phyloP scores from a whole-genome alignment of 2,113 vertebrate species.

The Aegotheles bennettii region DNA sequence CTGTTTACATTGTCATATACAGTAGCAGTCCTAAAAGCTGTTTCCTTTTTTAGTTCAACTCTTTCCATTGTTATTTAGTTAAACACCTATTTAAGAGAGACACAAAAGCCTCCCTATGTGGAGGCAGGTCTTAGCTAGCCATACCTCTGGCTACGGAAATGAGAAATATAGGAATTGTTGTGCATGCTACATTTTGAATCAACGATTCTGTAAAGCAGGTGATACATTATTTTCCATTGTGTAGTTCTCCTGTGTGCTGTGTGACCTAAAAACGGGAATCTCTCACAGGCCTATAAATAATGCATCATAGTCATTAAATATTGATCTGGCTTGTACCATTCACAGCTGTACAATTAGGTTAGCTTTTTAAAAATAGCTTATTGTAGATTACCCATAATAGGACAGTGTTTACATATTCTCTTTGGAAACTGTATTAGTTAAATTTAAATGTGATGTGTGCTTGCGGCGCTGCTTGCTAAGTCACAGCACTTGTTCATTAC shows the following conservation, averaged over 20 bases:
- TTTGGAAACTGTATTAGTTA: slow-evolving; percentile 24
- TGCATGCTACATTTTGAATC: not conserved
- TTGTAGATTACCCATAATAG: slow-evolving; percentile 23
- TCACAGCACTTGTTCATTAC: not conserved
- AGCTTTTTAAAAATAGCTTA: slow-evolving; percentile 42
- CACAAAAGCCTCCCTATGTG: not conserved
- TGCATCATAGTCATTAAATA: slow-evolving; percentile 75
- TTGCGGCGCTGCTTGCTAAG: not conserved
- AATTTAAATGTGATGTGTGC: slow-evolving; percentile 8
- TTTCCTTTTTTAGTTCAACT: not conserved
- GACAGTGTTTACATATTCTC: slow-evolving; percentile 32
- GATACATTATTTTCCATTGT: slow-evolving; percentile 45
- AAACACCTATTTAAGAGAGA: not conserved
- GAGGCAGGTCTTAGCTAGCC: not conserved
- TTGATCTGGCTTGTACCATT: slow-evolving; percentile 71
- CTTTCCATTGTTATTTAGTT: not conserved
- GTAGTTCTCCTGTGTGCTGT: slow-evolving; percentile 24
- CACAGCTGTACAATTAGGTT: slow-evolving; percentile 59
- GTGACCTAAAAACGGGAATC: slow-evolving; percentile 54
- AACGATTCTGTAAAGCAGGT: slow-evolving; percentile 44
- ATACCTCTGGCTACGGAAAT: not conserved
- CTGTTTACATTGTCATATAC: not conserved
- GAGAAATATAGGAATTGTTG: slow-evolving; percentile 8
- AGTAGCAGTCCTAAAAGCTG: not conserved
- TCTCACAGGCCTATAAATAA: slow-evolving; percentile 74